These are phyloP conservation scores for Melanotaenia parkinsoni DNA, from an alignment of 2,797 vertebrate species.

Conservation along the genomic window DNA sequence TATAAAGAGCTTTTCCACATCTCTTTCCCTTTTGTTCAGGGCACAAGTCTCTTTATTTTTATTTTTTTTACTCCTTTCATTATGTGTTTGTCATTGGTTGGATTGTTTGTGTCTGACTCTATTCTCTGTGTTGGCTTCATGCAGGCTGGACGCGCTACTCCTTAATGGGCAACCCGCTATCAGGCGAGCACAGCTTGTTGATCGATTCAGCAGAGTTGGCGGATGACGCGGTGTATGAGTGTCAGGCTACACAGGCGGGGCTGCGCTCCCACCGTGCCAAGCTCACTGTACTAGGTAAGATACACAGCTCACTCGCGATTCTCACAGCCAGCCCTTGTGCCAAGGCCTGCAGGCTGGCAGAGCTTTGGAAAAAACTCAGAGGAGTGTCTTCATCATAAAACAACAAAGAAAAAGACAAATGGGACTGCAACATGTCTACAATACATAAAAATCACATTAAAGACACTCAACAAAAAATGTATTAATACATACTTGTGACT, in stretches of 20 bases:
- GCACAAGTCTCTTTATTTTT: slow-evolving; percentile 54
- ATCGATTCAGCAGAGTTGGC: slow-evolving; percentile 88
- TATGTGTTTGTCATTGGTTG: slow-evolving; percentile 61
- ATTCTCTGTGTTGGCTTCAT: slow-evolving; percentile 67
- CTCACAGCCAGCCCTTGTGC: slow-evolving; percentile 58
- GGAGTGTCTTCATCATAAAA: slow-evolving; percentile 62
- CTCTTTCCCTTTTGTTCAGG: slow-evolving; percentile 59
- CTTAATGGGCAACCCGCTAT: slow-evolving; percentile 86
- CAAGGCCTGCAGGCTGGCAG: slow-evolving; percentile 58
- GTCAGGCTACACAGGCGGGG: slow-evolving; percentile 91
- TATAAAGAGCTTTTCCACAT: slow-evolving; percentile 56
- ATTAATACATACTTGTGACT: not conserved
- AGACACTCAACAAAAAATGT: slow-evolving; percentile 13
- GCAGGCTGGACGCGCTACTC: slow-evolving; percentile 92
- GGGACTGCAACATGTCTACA: slow-evolving; percentile 17
- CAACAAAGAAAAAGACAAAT: slow-evolving; percentile 29
- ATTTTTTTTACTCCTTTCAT: slow-evolving; percentile 63
- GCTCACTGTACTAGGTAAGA: slow-evolving; percentile 89
- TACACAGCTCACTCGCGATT: slow-evolving; percentile 69
- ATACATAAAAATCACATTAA: slow-evolving; percentile 10
- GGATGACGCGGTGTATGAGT: slow-evolving; percentile 92
- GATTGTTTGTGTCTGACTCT: slow-evolving; percentile 73
- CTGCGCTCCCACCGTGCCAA: slow-evolving; percentile 89
- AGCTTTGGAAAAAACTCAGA: slow-evolving; percentile 39
- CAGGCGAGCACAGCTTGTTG: slow-evolving; percentile 90